phyloP scores from a whole-genome alignment of 2,797 vertebrate genomes.

The Monodelphis domestica region DNA sequence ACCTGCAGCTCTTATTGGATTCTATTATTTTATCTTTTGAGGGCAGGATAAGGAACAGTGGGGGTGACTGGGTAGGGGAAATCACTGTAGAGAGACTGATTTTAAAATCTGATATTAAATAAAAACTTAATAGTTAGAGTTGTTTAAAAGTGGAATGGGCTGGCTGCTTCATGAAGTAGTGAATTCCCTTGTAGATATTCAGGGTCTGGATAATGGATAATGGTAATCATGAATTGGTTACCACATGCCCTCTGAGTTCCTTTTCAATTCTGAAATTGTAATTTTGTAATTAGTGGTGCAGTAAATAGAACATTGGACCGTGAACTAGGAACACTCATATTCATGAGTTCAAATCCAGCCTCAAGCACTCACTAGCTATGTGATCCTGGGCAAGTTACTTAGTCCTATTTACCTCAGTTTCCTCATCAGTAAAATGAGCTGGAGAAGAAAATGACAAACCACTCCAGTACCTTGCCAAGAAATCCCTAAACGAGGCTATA shows the following conservation, averaged over 20 bases:
- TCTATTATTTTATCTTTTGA: neutral
- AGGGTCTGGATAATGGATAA: neutral
- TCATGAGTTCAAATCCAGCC: no score
- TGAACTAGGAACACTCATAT: no score
- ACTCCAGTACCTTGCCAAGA: no score
- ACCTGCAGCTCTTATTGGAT: neutral
- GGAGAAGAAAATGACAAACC: no score
- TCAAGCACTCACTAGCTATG: no score
- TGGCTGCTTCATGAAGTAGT: neutral
- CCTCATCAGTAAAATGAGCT: no score
- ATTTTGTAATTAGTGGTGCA: no score
- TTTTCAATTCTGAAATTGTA: neutral
- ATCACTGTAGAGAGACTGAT: neutral
- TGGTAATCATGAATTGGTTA: neutral
- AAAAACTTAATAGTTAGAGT: neutral
- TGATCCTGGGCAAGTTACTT: no score
- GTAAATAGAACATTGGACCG: no score
- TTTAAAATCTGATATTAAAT: neutral
- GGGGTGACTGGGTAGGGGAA: neutral
- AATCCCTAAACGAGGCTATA: no score
- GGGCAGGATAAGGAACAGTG: neutral
- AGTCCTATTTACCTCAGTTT: no score
- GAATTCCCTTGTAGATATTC: neutral
- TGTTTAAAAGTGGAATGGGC: neutral
- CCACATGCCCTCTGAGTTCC: neutral